Percentiles rank a stretch among this genome's conserved stretches.
Evolutionary conservation across 2,797 vertebrate genomes (phyloP).

Genomic region (Chrosomus eos): DNA sequence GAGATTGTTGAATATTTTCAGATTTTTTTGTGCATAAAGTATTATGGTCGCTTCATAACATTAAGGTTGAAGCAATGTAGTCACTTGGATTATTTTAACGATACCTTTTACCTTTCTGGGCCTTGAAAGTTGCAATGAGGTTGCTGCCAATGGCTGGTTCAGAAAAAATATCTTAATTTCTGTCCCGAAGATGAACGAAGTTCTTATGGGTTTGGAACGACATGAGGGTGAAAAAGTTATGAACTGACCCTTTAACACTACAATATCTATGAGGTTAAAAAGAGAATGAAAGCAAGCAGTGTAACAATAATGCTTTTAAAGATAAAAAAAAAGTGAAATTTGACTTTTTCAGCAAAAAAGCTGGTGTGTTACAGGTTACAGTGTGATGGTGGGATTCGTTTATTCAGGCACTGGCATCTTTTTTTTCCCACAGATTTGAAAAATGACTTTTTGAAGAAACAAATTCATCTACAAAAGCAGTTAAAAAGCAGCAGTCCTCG

Average conservation of each 20-base stretch:
- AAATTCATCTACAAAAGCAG: background rate
- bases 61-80: no score
- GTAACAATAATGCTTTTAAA: background rate
- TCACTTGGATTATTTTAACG: no score
- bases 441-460: constrained; percentile 2
- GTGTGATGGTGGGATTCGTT: background rate
- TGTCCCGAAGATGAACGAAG: no score
- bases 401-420: background rate
- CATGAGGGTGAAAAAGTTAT: no score
- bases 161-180: no score
- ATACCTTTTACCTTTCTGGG: no score
- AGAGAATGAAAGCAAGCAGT: background rate
- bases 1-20: no score
- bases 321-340: background rate
- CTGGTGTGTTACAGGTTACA: background rate
- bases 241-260: background rate
- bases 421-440: constrained; percentile 5
- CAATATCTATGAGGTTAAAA: background rate
- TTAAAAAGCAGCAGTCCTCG: constrained; percentile 11
- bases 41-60: no score
- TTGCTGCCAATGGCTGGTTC: no score
- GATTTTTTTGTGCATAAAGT: no score
- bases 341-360: background rate
- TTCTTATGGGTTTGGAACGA: no score
- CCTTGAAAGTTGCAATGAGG: no score